Base-by-base conservation (phyloP, 2,888 invertebrate genomes). In the Melipona bicolor region DNA sequence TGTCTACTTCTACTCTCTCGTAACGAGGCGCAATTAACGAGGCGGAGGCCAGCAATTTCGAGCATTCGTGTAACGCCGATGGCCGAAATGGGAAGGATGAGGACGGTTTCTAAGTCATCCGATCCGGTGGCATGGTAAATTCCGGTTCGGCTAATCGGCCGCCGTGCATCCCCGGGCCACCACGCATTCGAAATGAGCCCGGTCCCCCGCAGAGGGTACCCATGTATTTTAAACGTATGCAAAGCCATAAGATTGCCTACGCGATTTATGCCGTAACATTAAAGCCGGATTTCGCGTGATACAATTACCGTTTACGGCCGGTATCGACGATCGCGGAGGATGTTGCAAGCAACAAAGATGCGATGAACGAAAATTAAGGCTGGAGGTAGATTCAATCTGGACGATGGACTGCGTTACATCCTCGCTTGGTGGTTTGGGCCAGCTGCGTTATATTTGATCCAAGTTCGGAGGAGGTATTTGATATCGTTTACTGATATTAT, bases 11-110 rank as follows among this genome's bases (percentile, higher is more conserved):
- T 67, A 76, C 82, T 59, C 77, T 87, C 85, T 87, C 84, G 86
- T 90, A 90, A 91, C 91, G 88, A 91, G 90, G 73, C 76, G 88
- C 90, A 88, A 90, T 90, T 90, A 90, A 88, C 90, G 86, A 87
- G 77, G 56, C 69, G 73, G 64, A 50, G 90, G 80, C 89, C 91
- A 75, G 91, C 85, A 89, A 90, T 90, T 91, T 91, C 77, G 86
- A 82, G 82, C 77, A 91, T 90, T 87, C 85, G 84, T 81, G 81
- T 75, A 74, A 67, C 76, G 73, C 43, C 64, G 36, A 59, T 19
- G 52, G 54, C 11, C 27, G 49, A 49, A 24, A 36, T 2, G 24
- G 19, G 64, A 13, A n/a, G n/a, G 56, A 59, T 65, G 50, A 62
- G 62, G 62, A 67, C 15, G 50, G 75, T 81, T 87, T 81, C 90